phyloP scores from a whole-genome alignment of 1,140 invertebrate species.

The Charaxes varanes region DNA sequence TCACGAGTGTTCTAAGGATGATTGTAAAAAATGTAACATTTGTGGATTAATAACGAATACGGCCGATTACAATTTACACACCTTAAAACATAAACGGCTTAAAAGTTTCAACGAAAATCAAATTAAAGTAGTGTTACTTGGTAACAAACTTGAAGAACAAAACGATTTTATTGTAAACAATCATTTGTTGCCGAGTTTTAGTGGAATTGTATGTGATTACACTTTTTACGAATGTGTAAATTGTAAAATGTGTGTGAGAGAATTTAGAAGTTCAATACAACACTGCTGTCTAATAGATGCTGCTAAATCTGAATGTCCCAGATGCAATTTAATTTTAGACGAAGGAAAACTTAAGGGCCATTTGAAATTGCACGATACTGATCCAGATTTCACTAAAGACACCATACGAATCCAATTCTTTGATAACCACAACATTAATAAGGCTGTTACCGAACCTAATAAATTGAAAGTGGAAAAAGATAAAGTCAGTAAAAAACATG shows the following conservation, averaged over 20 bases:
- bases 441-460: neutral
- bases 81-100: slow-evolving; percentile 34
- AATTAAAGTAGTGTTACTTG: slow-evolving; percentile 45
- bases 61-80: slow-evolving; percentile 27
- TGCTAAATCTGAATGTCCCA: slow-evolving; percentile 28
- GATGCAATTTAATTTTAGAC: slow-evolving; percentile 34
- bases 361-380: slow-evolving; percentile 28
- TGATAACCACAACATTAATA: slow-evolving; percentile 2
- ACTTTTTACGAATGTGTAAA: slow-evolving; percentile 36
- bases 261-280: slow-evolving; percentile 16
- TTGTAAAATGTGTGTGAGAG: slow-evolving; percentile 31
- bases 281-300: slow-evolving; percentile 30
- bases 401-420: slow-evolving; percentile 22
- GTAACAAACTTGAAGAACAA: slow-evolving; percentile 8
- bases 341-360: slow-evolving; percentile 29
- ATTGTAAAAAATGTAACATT: slow-evolving; percentile 30
- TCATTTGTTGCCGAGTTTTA: slow-evolving; percentile 19
- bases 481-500: slow-evolving; percentile 5
- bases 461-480: neutral
- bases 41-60: slow-evolving; percentile 35
- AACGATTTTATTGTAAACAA: slow-evolving; percentile 1
- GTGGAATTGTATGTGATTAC: slow-evolving; percentile 36
- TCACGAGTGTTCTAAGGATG: slow-evolving; percentile 30
- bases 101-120: slow-evolving; percentile 29
- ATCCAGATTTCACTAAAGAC: slow-evolving; percentile 32